Percentiles rank a stretch among this genome's conserved stretches.
Evolutionary conservation across 2,888 invertebrate species (phyloP).

Genomic region (Tenthredo notha): DNA sequence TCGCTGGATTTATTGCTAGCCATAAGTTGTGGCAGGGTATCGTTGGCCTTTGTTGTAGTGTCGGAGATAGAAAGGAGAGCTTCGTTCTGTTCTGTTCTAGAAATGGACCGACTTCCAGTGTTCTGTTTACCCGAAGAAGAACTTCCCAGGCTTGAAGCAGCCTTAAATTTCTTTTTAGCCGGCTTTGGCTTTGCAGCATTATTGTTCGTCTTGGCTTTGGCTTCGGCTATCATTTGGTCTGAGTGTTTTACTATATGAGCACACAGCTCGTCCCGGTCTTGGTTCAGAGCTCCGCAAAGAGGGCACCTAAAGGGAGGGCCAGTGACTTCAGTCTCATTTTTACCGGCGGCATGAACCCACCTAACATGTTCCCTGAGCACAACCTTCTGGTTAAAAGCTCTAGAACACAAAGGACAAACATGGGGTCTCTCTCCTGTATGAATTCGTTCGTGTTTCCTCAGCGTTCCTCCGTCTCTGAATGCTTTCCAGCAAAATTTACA

Average conservation of each 20-base stretch:
- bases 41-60: slow-evolving; percentile 55
- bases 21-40: slow-evolving; percentile 20
- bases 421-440: slow-evolving; percentile 81
- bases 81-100: slow-evolving; percentile 64
- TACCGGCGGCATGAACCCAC: slow-evolving; percentile 80
- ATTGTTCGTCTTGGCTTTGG: slow-evolving; percentile 73
- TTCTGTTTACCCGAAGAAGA: slow-evolving; percentile 55
- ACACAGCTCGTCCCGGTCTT: slow-evolving; percentile 79
- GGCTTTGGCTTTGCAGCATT: slow-evolving; percentile 65
- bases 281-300: slow-evolving; percentile 77
- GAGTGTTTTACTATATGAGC: slow-evolving; percentile 81
- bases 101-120: slow-evolving; percentile 55
- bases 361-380: slow-evolving; percentile 80
- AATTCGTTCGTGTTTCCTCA: slow-evolving; percentile 80
- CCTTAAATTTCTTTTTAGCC: slow-evolving; percentile 63
- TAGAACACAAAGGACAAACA: slow-evolving; percentile 79
- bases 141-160: slow-evolving; percentile 44
- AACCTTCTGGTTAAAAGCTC: slow-evolving; percentile 81
- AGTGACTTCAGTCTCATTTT: slow-evolving; percentile 73
- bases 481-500: slow-evolving; percentile 81
- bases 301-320: slow-evolving; percentile 78
- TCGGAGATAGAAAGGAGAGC: slow-evolving; percentile 67
- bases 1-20: background rate
- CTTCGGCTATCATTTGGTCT: slow-evolving; percentile 79
- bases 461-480: slow-evolving; percentile 80